These are phyloP conservation scores for Lophochroa leadbeateri DNA, from an alignment of 2,113 vertebrate species.

Conservation along the genomic window DNA sequence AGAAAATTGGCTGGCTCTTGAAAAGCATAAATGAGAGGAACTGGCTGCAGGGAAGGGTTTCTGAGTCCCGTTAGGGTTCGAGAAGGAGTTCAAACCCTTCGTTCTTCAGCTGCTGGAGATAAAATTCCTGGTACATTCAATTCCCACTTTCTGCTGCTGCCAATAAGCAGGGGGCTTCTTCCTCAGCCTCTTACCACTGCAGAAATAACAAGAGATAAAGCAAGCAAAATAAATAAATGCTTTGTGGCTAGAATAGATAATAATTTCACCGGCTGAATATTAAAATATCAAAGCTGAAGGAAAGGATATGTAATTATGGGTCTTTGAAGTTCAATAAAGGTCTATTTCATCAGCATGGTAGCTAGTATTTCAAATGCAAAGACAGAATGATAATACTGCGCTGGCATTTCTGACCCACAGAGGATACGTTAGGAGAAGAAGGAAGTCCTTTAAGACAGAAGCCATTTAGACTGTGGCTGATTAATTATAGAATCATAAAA, in stretches of 20 bases:
- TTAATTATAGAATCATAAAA: not conserved
- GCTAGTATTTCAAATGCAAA: constrained; percentile 67
- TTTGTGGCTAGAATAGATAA: constrained; percentile 76
- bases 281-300: constrained; percentile 80
- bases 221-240: constrained; percentile 75
- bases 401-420: constrained; percentile 64
- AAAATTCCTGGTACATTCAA: constrained; percentile 67
- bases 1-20: constrained; percentile 51
- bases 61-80: not conserved
- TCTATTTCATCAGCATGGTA: constrained; percentile 55
- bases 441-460: constrained; percentile 59
- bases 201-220: constrained; percentile 77
- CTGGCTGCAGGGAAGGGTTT: constrained; percentile 15
- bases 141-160: constrained; percentile 69
- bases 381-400: constrained; percentile 60
- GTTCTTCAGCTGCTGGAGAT: constrained; percentile 68
- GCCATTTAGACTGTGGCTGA: not conserved
- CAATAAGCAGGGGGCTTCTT: constrained; percentile 66
- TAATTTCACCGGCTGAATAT: constrained; percentile 74
- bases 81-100: constrained; percentile 55
- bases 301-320: constrained; percentile 63
- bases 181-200: constrained; percentile 53
- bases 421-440: constrained; percentile 55
- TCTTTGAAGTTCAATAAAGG: constrained; percentile 77
- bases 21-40: constrained; percentile 70